These are phyloP conservation scores for Phlogophora meticulosa DNA, from an alignment of 2,888 invertebrate species.

Conservation along the genomic window DNA sequence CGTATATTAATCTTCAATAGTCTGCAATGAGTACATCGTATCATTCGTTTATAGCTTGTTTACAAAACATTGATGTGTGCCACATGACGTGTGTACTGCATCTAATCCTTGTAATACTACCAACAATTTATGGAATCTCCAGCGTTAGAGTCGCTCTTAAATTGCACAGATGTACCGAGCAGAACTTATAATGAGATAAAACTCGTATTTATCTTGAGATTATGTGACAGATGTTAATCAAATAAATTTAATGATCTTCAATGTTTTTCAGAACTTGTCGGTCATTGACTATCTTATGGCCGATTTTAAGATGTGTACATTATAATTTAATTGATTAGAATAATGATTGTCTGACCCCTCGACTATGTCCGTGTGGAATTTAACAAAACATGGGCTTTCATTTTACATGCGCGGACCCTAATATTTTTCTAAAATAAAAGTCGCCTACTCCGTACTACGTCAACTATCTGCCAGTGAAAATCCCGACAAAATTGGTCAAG, in stretches of 20 bases:
- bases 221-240: slow-evolving; percentile 14
- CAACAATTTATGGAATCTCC: neutral
- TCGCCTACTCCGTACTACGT: too few species aligned
- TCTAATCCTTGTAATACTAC: neutral
- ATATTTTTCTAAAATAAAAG: too few species aligned
- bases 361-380: too few species aligned
- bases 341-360: too few species aligned
- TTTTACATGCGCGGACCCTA: too few species aligned
- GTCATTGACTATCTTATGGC: slow-evolving; percentile 9
- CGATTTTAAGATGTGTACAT: slow-evolving; percentile 2
- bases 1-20: too few species aligned
- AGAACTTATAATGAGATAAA: slow-evolving; percentile 15
- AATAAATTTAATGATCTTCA: slow-evolving; percentile 27
- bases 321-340: too few species aligned
- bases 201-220: neutral
- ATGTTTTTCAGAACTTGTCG: slow-evolving; percentile 4
- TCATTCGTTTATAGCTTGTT: slow-evolving; percentile 10
- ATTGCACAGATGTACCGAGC: slow-evolving; percentile 14
- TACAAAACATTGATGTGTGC: slow-evolving; percentile 13
- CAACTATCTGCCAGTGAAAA: too few species aligned
- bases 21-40: neutral
- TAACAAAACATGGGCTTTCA: too few species aligned
- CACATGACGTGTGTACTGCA: neutral
- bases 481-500: too few species aligned
- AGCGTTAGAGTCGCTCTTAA: neutral